phyloP scores from a whole-genome alignment of 2,888 invertebrate genomes.

The Parelbella ahira region DNA sequence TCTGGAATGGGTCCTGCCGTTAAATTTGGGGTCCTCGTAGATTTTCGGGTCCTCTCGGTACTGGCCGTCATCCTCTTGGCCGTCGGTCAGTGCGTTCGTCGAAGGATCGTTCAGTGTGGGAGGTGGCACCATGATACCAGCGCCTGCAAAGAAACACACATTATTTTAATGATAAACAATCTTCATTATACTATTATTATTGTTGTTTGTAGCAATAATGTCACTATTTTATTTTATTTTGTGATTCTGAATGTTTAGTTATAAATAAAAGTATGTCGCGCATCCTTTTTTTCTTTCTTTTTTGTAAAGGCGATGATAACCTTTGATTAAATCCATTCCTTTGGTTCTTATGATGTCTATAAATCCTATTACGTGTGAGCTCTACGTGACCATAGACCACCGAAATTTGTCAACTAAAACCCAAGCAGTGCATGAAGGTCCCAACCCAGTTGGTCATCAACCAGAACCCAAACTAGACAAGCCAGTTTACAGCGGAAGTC shows the following conservation, averaged over 20 bases:
- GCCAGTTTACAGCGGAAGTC: slow-evolving; percentile 9
- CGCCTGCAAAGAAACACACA: slow-evolving; percentile 55
- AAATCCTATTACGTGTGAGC: too few species aligned
- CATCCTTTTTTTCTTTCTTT: too few species aligned
- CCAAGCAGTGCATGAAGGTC: slow-evolving; percentile 35
- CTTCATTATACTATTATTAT: too few species aligned
- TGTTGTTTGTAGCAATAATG: too few species aligned
- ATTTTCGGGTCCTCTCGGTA: slow-evolving; percentile 91
- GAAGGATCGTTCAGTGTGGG: slow-evolving; percentile 83
- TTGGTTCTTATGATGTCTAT: too few species aligned
- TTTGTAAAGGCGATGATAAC: too few species aligned
- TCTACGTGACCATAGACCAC: too few species aligned
- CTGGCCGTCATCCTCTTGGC: slow-evolving; percentile 91
- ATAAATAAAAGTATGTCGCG: too few species aligned
- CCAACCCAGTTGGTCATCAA: slow-evolving; percentile 21
- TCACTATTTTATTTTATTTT: too few species aligned
- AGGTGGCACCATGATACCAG: slow-evolving; percentile 90
- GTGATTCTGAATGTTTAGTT: too few species aligned
- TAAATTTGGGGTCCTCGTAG: slow-evolving; percentile 87
- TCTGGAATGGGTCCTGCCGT: slow-evolving; percentile 47
- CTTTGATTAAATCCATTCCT: too few species aligned
- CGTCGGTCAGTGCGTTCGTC: slow-evolving; percentile 76
- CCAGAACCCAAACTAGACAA: slow-evolving; percentile 18
- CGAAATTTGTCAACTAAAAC: slow-evolving; percentile 25
- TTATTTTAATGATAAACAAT: too few species aligned